phyloP scores from a whole-genome alignment of 2,888 invertebrate species.

The Pseudolycoriella hygida region DNA sequence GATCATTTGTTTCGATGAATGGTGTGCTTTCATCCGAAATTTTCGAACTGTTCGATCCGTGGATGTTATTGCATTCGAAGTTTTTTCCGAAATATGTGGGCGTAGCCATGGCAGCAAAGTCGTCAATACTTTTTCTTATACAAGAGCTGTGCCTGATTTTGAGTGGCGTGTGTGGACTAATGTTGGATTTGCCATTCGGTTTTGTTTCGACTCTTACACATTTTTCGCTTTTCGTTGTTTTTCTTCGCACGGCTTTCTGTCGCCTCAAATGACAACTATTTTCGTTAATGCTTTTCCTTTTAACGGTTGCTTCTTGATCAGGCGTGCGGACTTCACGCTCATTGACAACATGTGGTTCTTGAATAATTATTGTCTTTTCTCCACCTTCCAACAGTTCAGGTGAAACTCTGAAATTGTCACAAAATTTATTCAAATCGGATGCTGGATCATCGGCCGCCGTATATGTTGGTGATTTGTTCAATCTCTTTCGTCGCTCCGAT shows the following conservation, averaged over 20 bases:
- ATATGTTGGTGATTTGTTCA: conserved; percentile 22
- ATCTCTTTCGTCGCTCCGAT: conserved; percentile 7
- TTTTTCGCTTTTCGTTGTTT: conserved; percentile 11
- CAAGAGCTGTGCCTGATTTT: conserved; percentile 11
- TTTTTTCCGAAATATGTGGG: conserved; percentile 6
- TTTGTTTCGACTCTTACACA: conserved; percentile 14
- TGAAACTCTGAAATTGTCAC: conserved; percentile 11
- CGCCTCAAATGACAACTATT: conserved; percentile 17
- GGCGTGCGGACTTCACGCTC: conserved; percentile 24
- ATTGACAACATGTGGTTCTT: conserved; percentile 6
- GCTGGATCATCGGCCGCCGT: conserved; percentile 28
- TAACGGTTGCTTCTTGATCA: conserved; percentile 6
- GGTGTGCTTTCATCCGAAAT: conserved; percentile 4
- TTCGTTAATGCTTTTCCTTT: conserved; percentile 3
- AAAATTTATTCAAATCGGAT: conserved; percentile 26
- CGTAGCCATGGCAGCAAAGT: conserved; percentile 13
- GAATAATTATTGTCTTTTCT: conserved; percentile 10
- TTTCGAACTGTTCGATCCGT: conserved; percentile 3
- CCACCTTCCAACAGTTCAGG: conserved; percentile 7
- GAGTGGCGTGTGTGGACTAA: conserved; percentile 5
- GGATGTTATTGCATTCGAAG: not conserved
- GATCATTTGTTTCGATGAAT: conserved; percentile 16
- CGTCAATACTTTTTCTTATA: conserved; percentile 9
- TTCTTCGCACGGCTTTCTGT: conserved; percentile 23
- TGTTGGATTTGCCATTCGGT: conserved; percentile 12